Percentiles rank a stretch among this genome's conserved stretches.
Conservation (phyloP, 2,888 invertebrate species). For the Mantis religiosa region DNA sequence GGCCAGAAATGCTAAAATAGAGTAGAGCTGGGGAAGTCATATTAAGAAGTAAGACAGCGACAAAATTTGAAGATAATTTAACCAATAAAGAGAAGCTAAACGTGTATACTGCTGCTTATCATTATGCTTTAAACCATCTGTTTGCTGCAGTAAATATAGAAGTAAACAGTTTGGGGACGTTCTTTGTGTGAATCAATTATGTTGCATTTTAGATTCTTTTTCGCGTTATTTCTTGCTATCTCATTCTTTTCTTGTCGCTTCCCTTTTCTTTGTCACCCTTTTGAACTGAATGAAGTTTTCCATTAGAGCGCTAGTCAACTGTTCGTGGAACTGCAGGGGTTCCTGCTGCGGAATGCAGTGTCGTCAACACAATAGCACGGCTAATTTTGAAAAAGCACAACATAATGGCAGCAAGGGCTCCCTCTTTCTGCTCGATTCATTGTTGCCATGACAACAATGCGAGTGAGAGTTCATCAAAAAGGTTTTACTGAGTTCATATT, state of each 20-base stretch:
- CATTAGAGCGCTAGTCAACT: background rate
- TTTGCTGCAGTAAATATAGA: too few relatives aligned
- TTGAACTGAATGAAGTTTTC: background rate
- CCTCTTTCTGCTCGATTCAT: background rate
- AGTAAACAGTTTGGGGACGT: background rate
- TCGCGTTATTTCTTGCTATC: background rate
- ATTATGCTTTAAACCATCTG: too few relatives aligned
- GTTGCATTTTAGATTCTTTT: background rate
- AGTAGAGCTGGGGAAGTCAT: too few relatives aligned
- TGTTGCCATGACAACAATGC: constrained; percentile 11
- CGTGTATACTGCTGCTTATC: too few relatives aligned
- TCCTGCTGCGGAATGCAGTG: background rate
- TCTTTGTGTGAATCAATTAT: background rate
- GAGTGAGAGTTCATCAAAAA: constrained; percentile 20
- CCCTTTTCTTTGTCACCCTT: background rate
- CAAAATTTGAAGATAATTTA: too few relatives aligned
- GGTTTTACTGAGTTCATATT: constrained; percentile 16
- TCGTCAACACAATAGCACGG: constrained; percentile 8
- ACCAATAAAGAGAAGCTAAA: too few relatives aligned
- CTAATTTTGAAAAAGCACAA: constrained; percentile 25
- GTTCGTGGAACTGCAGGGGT: background rate
- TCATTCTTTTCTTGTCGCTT: background rate
- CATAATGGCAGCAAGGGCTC: background rate
- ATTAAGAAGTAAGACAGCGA: too few relatives aligned
- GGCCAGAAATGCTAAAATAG: too few relatives aligned